Conservation (phyloP, 2,113 vertebrate species). For the Nesoenas mayeri region DNA sequence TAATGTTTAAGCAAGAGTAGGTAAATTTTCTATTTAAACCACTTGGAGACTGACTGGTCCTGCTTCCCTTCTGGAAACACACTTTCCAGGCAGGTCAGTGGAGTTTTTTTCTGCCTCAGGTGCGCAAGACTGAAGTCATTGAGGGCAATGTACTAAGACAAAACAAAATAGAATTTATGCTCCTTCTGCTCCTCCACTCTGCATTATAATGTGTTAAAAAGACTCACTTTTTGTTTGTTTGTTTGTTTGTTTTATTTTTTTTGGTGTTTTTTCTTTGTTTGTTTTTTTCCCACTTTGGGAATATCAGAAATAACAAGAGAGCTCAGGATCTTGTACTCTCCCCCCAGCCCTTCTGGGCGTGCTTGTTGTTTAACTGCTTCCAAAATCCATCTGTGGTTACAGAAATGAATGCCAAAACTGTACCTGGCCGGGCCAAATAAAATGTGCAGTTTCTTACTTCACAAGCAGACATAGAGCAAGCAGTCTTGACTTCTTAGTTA, state of each 20-base stretch:
- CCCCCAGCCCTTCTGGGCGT: not conserved
- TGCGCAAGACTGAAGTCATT: not conserved
- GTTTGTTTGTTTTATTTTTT: not conserved
- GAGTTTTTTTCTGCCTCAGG: not conserved
- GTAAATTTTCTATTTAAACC: not conserved
- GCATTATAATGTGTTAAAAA: not conserved
- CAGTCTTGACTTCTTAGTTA: not conserved
- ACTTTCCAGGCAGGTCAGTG: not conserved
- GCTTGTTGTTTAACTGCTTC: not conserved
- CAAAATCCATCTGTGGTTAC: not conserved
- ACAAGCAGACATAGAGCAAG: not conserved
- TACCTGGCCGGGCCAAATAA: not conserved
- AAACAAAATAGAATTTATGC: not conserved
- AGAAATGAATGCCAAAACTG: not conserved
- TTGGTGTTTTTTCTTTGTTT: not conserved
- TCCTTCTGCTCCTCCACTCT: not conserved
- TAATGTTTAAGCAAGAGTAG: not conserved
- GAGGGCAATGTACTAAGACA: not conserved
- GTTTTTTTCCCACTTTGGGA: not conserved
- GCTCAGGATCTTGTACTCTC: fast-evolving
- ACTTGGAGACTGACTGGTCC: not conserved
- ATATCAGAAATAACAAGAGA: not conserved
- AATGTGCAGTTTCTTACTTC: not conserved
- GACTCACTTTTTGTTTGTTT: not conserved
- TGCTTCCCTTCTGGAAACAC: not conserved